These are phyloP conservation scores for Onychomys arenicola DNA, from an alignment of 2,797 vertebrate genomes.

Conservation along the genomic window DNA sequence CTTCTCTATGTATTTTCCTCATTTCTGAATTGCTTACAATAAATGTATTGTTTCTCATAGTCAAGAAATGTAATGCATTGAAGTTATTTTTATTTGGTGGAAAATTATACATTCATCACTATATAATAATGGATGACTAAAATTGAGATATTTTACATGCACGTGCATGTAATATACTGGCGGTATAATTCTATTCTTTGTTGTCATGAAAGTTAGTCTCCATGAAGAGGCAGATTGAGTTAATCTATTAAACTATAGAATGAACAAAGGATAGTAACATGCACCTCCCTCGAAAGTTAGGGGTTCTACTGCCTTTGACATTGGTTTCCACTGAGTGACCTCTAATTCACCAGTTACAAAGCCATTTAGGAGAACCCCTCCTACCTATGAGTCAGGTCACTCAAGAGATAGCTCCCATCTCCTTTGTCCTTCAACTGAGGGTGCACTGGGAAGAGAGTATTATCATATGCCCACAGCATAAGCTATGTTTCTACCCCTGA, in stretches of 20 bases:
- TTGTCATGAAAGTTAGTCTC: neutral
- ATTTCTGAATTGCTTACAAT: neutral
- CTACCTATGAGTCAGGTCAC: neutral
- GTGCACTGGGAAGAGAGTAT: neutral
- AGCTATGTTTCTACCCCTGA: neutral
- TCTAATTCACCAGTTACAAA: neutral
- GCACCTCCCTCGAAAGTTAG: neutral
- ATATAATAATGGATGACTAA: neutral
- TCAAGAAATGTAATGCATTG: conserved; percentile 15
- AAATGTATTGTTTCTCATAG: neutral
- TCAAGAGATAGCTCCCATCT: neutral
- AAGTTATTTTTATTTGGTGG: neutral
- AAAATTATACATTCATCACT: neutral
- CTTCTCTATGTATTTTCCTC: neutral
- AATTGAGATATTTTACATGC: neutral
- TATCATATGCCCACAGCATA: neutral
- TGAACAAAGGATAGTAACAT: neutral
- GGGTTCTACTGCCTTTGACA: neutral
- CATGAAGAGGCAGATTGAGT: neutral
- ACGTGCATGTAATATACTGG: neutral
- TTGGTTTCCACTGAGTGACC: neutral
- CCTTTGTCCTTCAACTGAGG: neutral
- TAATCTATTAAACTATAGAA: neutral
- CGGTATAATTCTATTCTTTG: neutral
- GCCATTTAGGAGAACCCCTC: neutral